Percentiles rank a stretch among this genome's conserved stretches.
phyloP scores from a whole-genome alignment of 1,140 invertebrate genomes.

The Pseudomyrmex gracilis region DNA sequence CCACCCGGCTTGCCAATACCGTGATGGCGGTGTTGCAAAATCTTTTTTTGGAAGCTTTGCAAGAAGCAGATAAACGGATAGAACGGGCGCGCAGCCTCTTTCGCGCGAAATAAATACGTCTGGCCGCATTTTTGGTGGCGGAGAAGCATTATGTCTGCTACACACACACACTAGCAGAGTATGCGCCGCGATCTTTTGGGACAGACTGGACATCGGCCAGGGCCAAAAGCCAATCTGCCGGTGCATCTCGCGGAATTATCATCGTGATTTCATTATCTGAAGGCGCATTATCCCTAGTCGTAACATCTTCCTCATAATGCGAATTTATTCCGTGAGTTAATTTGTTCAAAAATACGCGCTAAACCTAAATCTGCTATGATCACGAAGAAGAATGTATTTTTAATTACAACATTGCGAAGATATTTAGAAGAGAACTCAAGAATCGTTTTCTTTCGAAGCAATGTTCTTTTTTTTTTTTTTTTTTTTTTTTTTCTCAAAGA shows the following conservation, averaged over 20 bases:
- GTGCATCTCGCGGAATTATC: slow-evolving; percentile 70
- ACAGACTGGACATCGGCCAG: slow-evolving; percentile 79
- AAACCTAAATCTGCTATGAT: too few relatives aligned
- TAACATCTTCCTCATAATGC: neutral
- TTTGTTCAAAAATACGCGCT: neutral
- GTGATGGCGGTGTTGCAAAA: slow-evolving; percentile 61
- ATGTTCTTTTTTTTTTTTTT: too few relatives aligned
- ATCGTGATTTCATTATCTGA: slow-evolving; percentile 74
- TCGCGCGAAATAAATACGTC: slow-evolving; percentile 80
- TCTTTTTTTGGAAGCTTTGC: slow-evolving; percentile 41
- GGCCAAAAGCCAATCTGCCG: slow-evolving; percentile 75
- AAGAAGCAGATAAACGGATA: slow-evolving; percentile 67
- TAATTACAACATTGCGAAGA: neutral
- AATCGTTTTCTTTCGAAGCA: too few relatives aligned
- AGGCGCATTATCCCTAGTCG: slow-evolving; percentile 11
- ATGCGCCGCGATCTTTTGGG: slow-evolving; percentile 36
- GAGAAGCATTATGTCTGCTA: slow-evolving; percentile 73
- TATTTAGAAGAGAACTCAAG: neutral
- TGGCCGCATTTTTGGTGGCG: slow-evolving; percentile 75
- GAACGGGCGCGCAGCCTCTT: slow-evolving; percentile 52
- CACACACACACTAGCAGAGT: slow-evolving; percentile 44
- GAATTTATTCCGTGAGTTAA: neutral
- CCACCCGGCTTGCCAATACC: neutral
- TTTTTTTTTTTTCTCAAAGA: too few relatives aligned
- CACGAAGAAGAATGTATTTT: too few relatives aligned